Base-by-base conservation (phyloP, 2,888 invertebrate genomes). In the Synergus itoensis region DNA sequence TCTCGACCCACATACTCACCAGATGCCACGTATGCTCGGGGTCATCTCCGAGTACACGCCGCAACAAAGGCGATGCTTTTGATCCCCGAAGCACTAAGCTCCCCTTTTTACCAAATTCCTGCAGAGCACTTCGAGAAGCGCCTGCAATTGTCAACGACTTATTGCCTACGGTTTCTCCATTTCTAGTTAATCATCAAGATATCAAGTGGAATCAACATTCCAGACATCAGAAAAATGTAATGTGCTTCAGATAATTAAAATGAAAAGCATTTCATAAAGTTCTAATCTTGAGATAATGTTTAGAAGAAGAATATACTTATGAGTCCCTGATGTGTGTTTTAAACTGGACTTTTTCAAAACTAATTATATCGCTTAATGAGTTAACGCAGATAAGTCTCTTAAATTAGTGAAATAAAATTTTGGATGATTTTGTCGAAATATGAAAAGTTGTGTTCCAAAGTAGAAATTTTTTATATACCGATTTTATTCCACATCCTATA, bases 1-100 rank as follows among this genome's bases (percentile, higher is more conserved):
- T 90, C 89, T 89, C 90, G 90, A 90, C 90, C 90, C 89, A 90
- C 90, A 90, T 90, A 90, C 89, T 85, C 89, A 86, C 86, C 84
- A 87, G 87, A 88, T 89, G 89, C 87, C 84, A 86, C 88, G 87
- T 87, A 87, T 88, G 86, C 84, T 84, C 48, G 84, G 85, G 85
- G 88, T 88, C 87, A 86, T 87, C 84, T 82, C 80, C 80, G 79
- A 81, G 41, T 80, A 84, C 79, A 81, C 82, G 76, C 80, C 83
- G 83, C 79, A 79, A 81, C 81, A 80, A 79, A 81, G 81, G 73
- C 77, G 78, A 80, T 64, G 80, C 81, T 77, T 78, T 73, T 79
- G 77, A 77, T 28, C 69, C 48, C 48, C 69, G 9, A 73, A 48
- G 69, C 16, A 48, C 48, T 69, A 69, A 48, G 36, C n/a, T 73